These are phyloP conservation scores for Andrena minutula DNA, from an alignment of 2,888 invertebrate genomes.

Conservation along the genomic window DNA sequence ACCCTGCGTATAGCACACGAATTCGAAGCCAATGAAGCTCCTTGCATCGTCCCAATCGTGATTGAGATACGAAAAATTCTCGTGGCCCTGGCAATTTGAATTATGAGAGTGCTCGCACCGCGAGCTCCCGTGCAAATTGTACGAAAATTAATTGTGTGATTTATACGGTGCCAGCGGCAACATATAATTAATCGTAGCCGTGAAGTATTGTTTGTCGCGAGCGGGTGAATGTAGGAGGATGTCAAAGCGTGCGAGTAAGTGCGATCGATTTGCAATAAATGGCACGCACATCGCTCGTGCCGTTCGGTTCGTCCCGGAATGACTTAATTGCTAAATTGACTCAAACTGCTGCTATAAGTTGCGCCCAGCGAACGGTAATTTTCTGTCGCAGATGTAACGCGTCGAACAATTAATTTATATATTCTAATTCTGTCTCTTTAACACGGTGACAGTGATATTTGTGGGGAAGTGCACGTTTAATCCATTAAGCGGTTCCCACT, in stretches of 20 bases:
- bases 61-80: neutral
- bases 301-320: constrained; percentile 76
- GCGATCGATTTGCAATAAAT: constrained; percentile 82
- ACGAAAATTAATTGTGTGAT: constrained; percentile 67
- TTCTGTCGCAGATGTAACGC: neutral
- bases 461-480: too few species aligned
- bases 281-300: constrained; percentile 61
- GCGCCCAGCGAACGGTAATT: constrained; percentile 17
- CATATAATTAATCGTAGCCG: constrained; percentile 81
- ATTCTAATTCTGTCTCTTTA: too few species aligned
- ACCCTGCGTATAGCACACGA: neutral
- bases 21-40: constrained; percentile 9
- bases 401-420: constrained; percentile 5
- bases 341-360: constrained; percentile 63
- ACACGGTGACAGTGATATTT: too few species aligned
- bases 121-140: constrained; percentile 28
- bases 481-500: too few species aligned
- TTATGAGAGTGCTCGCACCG: constrained; percentile 44
- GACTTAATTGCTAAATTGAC: constrained; percentile 79
- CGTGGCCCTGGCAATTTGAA: constrained; percentile 23
- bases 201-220: constrained; percentile 76
- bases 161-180: constrained; percentile 80
- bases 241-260: constrained; percentile 70
- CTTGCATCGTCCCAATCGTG: too few species aligned
- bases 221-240: constrained; percentile 59